Percentiles rank a stretch among this genome's conserved stretches.
Evolutionary conservation across 2,888 invertebrate genomes (phyloP).

Genomic region (Drosophila mettleri): DNA sequence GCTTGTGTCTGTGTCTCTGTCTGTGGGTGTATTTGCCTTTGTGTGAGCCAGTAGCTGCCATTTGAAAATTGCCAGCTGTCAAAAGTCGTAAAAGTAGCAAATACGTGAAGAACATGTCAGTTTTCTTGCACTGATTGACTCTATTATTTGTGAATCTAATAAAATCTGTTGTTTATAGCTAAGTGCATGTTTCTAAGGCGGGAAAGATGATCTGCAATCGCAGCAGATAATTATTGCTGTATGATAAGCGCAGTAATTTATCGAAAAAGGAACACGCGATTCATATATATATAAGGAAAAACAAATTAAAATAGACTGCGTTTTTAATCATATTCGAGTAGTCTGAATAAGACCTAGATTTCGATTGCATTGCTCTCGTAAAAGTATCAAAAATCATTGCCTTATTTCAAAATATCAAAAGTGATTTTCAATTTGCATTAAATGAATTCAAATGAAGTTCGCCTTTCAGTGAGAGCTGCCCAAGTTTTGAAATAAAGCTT

Average conservation of each 20-base stretch:
- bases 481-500: neutral
- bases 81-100: constrained; percentile 20
- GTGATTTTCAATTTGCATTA: neutral
- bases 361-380: too few species aligned
- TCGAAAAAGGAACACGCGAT: too few species aligned
- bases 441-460: neutral
- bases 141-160: constrained; percentile 6
- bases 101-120: constrained; percentile 3
- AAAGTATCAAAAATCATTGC: too few species aligned
- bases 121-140: constrained; percentile 8
- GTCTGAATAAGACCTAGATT: too few species aligned
- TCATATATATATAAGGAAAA: too few species aligned
- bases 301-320: too few species aligned
- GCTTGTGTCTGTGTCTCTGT: constrained; percentile 2
- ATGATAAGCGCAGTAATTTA: too few species aligned
- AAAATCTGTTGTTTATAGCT: neutral
- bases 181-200: neutral
- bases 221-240: too few species aligned
- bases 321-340: too few species aligned
- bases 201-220: neutral
- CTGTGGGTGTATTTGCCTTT: neutral
- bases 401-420: neutral
- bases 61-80: constrained; percentile 21
- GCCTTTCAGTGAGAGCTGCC: neutral
- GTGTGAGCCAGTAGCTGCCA: neutral